Evolutionary conservation across 2,113 vertebrate species (phyloP).

Genomic region (Ailurus styani): DNA sequence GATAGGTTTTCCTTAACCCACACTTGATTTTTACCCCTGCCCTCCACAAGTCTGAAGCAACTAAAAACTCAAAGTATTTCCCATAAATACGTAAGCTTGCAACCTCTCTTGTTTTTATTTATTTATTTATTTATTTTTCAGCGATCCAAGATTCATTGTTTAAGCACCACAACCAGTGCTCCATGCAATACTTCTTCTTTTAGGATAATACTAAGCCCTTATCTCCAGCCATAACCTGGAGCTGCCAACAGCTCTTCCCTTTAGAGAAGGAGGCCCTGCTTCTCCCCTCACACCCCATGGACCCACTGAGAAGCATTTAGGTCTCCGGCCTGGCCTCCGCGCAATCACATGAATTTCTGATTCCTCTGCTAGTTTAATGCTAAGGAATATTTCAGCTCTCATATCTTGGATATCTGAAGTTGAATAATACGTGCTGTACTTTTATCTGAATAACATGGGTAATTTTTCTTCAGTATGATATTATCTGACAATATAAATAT

Average conservation of each 20-base stretch:
- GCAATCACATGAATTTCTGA: background rate
- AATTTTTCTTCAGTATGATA: background rate
- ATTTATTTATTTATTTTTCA: no score
- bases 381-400: background rate
- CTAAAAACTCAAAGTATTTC: background rate
- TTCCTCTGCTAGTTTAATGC: background rate
- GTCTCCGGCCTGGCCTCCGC: background rate
- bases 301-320: no score
- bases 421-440: background rate
- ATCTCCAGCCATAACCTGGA: background rate
- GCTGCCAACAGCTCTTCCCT: background rate
- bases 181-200: no score
- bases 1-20: background rate
- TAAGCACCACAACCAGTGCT: no score
- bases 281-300: background rate
- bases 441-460: background rate
- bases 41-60: background rate
- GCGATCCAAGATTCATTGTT: no score
- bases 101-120: no score
- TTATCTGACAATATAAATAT: constrained; percentile 42
- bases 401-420: background rate
- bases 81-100: background rate
- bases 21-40: background rate
- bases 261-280: accelerated
- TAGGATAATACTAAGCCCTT: accelerated